phyloP scores from a whole-genome alignment of 2,797 vertebrate species.

The Enteromius trimaculatus region DNA sequence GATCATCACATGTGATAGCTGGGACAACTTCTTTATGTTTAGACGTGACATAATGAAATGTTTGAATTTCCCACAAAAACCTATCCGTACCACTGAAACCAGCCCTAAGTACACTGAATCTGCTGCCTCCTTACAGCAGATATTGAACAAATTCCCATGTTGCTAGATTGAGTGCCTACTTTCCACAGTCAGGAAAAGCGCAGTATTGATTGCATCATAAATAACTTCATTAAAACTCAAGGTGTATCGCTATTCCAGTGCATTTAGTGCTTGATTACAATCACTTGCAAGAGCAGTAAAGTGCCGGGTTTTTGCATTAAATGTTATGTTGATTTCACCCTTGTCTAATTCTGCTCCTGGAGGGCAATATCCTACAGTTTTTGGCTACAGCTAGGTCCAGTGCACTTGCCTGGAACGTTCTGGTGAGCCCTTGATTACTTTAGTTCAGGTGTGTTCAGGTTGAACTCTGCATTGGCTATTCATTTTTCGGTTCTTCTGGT shows the following conservation, averaged over 20 bases:
- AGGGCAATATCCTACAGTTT: not conserved
- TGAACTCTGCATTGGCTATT: too few species aligned
- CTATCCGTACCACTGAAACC: too few species aligned
- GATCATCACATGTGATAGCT: too few species aligned
- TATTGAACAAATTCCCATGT: too few species aligned
- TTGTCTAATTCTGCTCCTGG: not conserved
- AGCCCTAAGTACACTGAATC: too few species aligned
- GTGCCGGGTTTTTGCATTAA: not conserved
- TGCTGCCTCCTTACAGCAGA: too few species aligned
- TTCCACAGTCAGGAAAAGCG: not conserved
- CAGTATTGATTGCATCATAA: not conserved
- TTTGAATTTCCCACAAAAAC: too few species aligned
- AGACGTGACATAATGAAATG: too few species aligned
- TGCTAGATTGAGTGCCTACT: not conserved
- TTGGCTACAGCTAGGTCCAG: not conserved
- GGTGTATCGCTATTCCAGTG: not conserved
- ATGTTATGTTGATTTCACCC: too few species aligned
- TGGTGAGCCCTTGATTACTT: not conserved
- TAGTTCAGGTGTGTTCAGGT: not conserved
- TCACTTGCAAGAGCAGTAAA: not conserved
- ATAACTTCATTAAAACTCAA: not conserved
- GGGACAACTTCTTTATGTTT: too few species aligned
- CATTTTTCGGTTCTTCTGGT: too few species aligned
- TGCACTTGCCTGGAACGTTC: not conserved
- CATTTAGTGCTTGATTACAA: not conserved